Evolutionary conservation across 2,113 vertebrate genomes (phyloP).

Genomic region (Gorsachius goisagi): DNA sequence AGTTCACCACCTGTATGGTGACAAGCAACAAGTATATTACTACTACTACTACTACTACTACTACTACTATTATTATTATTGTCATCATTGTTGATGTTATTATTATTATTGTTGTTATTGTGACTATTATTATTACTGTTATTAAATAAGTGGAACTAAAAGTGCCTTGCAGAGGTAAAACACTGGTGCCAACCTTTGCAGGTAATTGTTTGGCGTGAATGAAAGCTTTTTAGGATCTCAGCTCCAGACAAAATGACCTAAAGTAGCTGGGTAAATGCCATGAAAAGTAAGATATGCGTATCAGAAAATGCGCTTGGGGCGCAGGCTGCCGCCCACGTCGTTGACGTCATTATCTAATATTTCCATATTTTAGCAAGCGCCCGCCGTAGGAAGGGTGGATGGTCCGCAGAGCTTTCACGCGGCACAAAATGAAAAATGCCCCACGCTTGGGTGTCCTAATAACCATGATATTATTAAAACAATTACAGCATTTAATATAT

Average conservation of each 20-base stretch:
- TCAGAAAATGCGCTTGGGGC: not conserved
- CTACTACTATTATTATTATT: not conserved
- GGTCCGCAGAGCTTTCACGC: not conserved
- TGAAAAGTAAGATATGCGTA: not conserved
- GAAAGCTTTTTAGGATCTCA: constrained; percentile 13
- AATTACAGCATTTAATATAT: constrained; percentile 76
- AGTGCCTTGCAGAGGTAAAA: not conserved
- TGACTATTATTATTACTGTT: not conserved
- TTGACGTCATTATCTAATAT: constrained; percentile 46
- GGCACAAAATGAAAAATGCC: constrained; percentile 57
- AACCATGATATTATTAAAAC: constrained; percentile 76
- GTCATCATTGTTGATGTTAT: too few species aligned
- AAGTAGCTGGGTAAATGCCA: constrained; percentile 10
- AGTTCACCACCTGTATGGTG: not conserved
- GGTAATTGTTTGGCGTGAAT: not conserved
- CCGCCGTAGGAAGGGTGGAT: not conserved
- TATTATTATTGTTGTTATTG: too few species aligned
- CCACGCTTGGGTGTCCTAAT: constrained; percentile 70
- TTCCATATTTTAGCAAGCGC: constrained; percentile 14
- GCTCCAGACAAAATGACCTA: constrained; percentile 11
- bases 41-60: not conserved
- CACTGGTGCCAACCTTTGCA: not conserved
- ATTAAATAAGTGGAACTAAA: constrained; percentile 3
- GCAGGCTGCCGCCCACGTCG: not conserved
- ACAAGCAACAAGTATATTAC: not conserved